Conservation (phyloP, 2,888 invertebrate species). For the Diaprepes abbreviatus region DNA sequence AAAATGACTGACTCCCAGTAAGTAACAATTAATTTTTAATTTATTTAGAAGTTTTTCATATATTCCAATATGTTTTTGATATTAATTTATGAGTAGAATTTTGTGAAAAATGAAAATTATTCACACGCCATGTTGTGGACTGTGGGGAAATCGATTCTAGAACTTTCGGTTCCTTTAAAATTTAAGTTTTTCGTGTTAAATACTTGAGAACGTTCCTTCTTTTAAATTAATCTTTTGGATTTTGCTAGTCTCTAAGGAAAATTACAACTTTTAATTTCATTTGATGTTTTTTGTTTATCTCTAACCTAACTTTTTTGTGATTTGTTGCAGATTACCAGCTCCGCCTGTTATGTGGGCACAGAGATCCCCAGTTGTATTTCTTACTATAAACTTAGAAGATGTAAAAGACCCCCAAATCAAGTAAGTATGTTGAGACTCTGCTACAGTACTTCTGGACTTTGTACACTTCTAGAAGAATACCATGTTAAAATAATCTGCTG, state of each 20-base stretch:
- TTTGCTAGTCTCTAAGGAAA: no score
- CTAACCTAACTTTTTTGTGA: conserved; percentile 54
- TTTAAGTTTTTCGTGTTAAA: not conserved
- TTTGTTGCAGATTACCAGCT: conserved; percentile 75
- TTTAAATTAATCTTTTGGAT: no score
- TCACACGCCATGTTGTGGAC: conserved; percentile 45
- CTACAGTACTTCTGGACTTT: no score
- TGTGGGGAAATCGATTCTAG: conserved; percentile 45
- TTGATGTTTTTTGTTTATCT: conserved; percentile 25
- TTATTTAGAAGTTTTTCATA: not conserved
- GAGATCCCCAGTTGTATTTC: conserved; percentile 82
- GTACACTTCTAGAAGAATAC: no score
- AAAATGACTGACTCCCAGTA: conserved; percentile 48
- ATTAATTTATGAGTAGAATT: not conserved
- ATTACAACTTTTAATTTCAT: no score
- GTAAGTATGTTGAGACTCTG: conserved; percentile 66
- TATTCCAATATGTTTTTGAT: not conserved
- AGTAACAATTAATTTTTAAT: conserved; percentile 18
- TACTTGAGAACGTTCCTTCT: not conserved
- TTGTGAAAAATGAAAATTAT: not conserved
- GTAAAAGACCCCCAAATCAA: conserved; percentile 87
- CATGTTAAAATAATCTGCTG: no score
- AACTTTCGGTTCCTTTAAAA: conserved; percentile 32
- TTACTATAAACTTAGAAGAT: conserved; percentile 93
- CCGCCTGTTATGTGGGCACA: conserved; percentile 97